phyloP scores from a whole-genome alignment of 2,888 invertebrate species.

The Rotaria magnacalcarata region DNA sequence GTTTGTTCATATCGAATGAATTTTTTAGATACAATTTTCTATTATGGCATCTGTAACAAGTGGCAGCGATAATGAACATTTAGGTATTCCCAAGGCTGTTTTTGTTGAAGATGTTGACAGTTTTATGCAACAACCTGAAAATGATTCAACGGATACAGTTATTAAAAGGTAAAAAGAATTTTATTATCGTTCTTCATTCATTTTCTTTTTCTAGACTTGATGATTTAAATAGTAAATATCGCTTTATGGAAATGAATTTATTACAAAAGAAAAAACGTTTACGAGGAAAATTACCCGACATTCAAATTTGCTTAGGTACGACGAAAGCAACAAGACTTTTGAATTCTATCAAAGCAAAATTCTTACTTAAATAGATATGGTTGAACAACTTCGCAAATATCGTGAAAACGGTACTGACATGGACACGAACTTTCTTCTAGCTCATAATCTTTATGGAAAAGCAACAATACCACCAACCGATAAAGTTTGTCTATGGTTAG shows the following conservation, averaged over 20 bases:
- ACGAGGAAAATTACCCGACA: constrained; percentile 42
- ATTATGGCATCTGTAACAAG: not conserved
- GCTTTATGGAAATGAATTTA: constrained; percentile 46
- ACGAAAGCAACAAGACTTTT: too few species aligned
- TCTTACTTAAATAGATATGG: constrained; percentile 34
- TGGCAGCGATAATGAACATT: constrained; percentile 5
- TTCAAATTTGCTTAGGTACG: constrained; percentile 18
- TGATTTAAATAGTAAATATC: constrained; percentile 43
- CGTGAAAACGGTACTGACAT: constrained; percentile 36
- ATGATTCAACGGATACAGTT: constrained; percentile 40
- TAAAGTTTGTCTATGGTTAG: constrained; percentile 46
- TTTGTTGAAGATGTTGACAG: constrained; percentile 46
- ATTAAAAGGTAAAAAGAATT: constrained; percentile 35
- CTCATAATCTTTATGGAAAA: constrained; percentile 43
- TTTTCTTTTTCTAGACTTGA: not conserved
- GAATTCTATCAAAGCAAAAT: too few species aligned
- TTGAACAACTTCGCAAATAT: constrained; percentile 41
- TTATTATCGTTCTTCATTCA: too few species aligned
- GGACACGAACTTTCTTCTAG: constrained; percentile 44
- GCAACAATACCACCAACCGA: constrained; percentile 43
- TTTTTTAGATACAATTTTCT: not conserved
- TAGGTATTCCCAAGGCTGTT: constrained; percentile 46
- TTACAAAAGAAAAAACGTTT: constrained; percentile 45
- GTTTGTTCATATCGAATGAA: not conserved
- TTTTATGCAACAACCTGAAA: constrained; percentile 43